Evolutionary conservation across 2,113 vertebrate species (phyloP).

Genomic region (Rhadina sibilatrix): DNA sequence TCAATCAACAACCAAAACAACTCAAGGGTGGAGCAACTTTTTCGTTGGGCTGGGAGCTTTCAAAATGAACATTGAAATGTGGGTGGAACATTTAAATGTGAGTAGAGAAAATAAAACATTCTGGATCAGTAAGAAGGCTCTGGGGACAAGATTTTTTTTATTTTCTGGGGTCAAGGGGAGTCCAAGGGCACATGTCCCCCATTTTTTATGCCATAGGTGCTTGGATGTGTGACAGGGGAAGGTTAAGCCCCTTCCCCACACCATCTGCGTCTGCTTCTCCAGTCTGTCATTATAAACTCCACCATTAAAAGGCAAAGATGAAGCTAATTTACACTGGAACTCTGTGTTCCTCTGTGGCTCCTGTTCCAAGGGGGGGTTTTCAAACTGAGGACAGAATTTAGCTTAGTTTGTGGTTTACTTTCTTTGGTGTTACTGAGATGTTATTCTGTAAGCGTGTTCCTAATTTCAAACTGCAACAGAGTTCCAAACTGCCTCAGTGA

Average conservation of each 20-base stretch:
- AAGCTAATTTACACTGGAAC: not conserved
- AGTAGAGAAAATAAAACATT: not conserved
- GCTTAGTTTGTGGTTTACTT: not conserved
- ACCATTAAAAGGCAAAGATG: not conserved
- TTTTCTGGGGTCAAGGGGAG: not conserved
- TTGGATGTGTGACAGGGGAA: not conserved
- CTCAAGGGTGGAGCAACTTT: not conserved
- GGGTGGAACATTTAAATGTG: not conserved
- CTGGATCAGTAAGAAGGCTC: not conserved
- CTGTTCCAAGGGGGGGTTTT: not conserved
- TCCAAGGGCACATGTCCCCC: fast-evolving
- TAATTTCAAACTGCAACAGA: not conserved
- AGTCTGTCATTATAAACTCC: not conserved
- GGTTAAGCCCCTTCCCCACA: not conserved
- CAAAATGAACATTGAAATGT: not conserved
- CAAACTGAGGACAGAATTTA: not conserved
- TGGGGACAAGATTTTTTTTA: not conserved
- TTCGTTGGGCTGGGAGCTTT: not conserved
- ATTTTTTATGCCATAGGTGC: not conserved
- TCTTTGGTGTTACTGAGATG: not conserved
- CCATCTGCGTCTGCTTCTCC: not conserved
- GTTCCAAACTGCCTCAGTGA: not conserved
- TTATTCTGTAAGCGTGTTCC: not conserved
- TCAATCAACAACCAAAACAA: not conserved
- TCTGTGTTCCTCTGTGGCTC: not conserved